Base-by-base conservation (phyloP, 2,113 vertebrate genomes). In the Ammodytes marinus region DNA sequence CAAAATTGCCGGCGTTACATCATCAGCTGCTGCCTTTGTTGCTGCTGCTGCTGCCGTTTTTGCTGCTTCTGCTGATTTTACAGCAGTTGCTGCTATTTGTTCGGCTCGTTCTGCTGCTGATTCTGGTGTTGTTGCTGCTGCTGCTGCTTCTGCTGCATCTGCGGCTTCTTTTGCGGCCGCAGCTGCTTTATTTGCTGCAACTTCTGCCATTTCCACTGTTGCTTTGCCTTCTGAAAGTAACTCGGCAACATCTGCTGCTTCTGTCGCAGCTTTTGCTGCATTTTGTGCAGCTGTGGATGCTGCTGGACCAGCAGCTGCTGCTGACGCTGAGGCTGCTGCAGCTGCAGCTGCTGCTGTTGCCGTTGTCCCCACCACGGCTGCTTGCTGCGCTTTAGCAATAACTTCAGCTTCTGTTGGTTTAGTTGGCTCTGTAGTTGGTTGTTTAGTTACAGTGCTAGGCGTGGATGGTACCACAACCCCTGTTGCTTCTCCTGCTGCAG, bases 181-280 rank as follows among this genome's bases (percentile, higher is more conserved):
- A 3, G 81, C 42, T 19, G 85, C 81, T 1, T 49, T 13, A 4
- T 0, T 27, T 46, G 69, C 86, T 12, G 43, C 64, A 0, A 19
- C 7, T 0, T 8, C 57, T 0, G 82, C 76, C 2, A 19, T 1
- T 8, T 47, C 37, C 3, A 43, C 2, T 5, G 67, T 1, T n/a
- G 6, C 52, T 7, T 8, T 2, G 13, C 64, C 64, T 0, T 50
- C 3, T 11, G 13, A n/a, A 35, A 88, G 17, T 2, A 59, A 10
- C 0, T 1, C 4, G 13, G 77, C 77, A 1, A 57, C 61, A 0
- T 0, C 5, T 3, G 59, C 69, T 52, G 83, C 87, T 10, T 1
- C 4, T 50, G 46, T 55, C 11, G 87, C 27, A 37, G 57, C 66
- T 0, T 0, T 3, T 0, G 59, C 14, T 6, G 72, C 77, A 0